Evolutionary conservation across 2,888 invertebrate species (phyloP).

Genomic region (Dryobota labecula): DNA sequence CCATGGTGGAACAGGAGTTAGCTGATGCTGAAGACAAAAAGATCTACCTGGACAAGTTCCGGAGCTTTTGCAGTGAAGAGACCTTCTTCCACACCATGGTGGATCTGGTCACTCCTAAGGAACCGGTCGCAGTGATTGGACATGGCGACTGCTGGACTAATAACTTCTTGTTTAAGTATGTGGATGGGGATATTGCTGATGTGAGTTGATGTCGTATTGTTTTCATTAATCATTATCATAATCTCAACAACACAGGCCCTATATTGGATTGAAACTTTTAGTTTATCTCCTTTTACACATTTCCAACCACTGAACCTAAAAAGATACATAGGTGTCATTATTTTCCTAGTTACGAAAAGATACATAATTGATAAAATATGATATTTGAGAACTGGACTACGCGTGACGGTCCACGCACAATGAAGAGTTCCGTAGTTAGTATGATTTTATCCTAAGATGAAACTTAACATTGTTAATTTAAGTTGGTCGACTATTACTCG

Average conservation of each 20-base stretch:
- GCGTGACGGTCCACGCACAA: no score
- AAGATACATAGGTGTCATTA: not conserved
- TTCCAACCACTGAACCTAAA: not conserved
- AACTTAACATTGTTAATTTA: no score
- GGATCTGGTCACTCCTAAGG: constrained; percentile 90
- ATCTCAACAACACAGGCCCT: not conserved
- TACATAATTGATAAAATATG: not conserved
- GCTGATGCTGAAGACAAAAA: constrained; percentile 82
- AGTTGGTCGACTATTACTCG: no score
- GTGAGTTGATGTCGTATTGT: constrained; percentile 71
- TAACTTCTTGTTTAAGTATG: constrained; percentile 92
- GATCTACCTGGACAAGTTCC: constrained; percentile 91
- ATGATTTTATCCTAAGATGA: no score
- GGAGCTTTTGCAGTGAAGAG: constrained; percentile 91
- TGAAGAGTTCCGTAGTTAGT: no score
- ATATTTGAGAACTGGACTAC: not conserved
- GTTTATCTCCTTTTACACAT: not conserved
- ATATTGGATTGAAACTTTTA: not conserved
- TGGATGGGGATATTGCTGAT: constrained; percentile 89
- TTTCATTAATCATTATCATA: not conserved
- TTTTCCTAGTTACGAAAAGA: not conserved
- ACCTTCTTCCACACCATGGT: constrained; percentile 93
- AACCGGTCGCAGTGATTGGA: constrained; percentile 92
- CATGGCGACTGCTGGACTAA: constrained; percentile 95
- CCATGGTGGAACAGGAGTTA: constrained; percentile 90